Conservation (phyloP, 2,113 vertebrate genomes). For the Myotis davidii region DNA sequence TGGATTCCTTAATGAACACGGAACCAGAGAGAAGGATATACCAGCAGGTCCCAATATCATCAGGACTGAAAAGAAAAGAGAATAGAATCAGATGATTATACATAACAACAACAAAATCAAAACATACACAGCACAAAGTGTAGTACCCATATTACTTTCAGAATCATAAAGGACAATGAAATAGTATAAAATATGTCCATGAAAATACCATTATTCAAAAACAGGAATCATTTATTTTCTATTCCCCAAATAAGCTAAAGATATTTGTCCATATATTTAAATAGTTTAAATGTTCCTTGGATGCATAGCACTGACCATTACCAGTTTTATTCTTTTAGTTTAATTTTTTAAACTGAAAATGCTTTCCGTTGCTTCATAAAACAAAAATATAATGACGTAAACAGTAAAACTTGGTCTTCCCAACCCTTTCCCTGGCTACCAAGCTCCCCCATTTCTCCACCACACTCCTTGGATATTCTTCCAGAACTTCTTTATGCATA, state of each 20-base stretch:
- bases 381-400: not conserved
- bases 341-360: conserved; percentile 6
- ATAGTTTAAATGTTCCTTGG: not conserved
- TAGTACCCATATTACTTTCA: not conserved
- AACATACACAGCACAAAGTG: not conserved
- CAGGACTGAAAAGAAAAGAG: conserved; percentile 86
- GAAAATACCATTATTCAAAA: not conserved
- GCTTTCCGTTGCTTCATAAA: not conserved
- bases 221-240: not conserved
- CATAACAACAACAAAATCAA: not conserved
- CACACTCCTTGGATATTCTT: not conserved
- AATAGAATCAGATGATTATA: conserved; percentile 44
- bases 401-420: not conserved
- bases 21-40: conserved; percentile 98
- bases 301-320: not conserved
- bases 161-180: not conserved
- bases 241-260: not conserved
- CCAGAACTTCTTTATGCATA: not conserved
- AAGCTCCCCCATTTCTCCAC: not conserved
- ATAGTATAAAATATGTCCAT: not conserved
- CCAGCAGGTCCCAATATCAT: conserved; percentile 98
- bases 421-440: not conserved
- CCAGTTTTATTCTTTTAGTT: not conserved
- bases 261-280: not conserved
- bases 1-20: conserved; percentile 99